Base-by-base conservation (phyloP, 2,888 invertebrate species). In the Suillia variegata region DNA sequence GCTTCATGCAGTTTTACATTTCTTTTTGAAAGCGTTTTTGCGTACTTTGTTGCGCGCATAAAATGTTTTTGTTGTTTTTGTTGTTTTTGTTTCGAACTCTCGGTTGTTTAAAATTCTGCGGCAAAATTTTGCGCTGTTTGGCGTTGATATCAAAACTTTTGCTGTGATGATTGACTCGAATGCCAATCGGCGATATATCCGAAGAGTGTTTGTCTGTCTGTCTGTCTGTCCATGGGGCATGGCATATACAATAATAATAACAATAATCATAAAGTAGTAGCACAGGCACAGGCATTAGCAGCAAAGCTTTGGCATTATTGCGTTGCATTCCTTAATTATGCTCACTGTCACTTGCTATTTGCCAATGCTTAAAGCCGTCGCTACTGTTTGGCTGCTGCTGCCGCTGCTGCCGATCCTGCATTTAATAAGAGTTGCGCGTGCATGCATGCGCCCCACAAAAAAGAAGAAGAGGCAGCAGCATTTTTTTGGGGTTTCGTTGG, bases 191-290 rank as follows among this genome's bases (percentile, higher is more conserved):
- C n/a, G n/a, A n/a, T n/a, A n/a, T n/a, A n/a, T n/a, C n/a, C n/a
- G n/a, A n/a, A n/a, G n/a, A n/a, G n/a, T n/a, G n/a, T n/a, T n/a
- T n/a, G n/a, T n/a, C n/a, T n/a, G n/a, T n/a, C n/a, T n/a, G n/a
- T n/a, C n/a, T n/a, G n/a, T n/a, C n/a, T 13, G 18, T 62, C 69
- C 74, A 73, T 72, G 70, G 62, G 70, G 58, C 74, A 68, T 67
- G 66, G 69, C n/a, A n/a, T n/a, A n/a, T n/a, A n/a, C n/a, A n/a
- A 68, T 70, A 72, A 70, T 73, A 73, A 74, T 73, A 73, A 73
- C 74, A 73, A 73, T 73, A 73, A 74, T 73, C 72, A 74, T 73
- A 74, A 73, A 74, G 58, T 58, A 61, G 18, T 34, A 54, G 26
- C 58, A 48, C 15, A 12, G 38, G 18, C 45, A 13, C 18, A 5